Base-by-base conservation (phyloP, 2,888 invertebrate genomes). In the Hypselothyrea guttata region DNA sequence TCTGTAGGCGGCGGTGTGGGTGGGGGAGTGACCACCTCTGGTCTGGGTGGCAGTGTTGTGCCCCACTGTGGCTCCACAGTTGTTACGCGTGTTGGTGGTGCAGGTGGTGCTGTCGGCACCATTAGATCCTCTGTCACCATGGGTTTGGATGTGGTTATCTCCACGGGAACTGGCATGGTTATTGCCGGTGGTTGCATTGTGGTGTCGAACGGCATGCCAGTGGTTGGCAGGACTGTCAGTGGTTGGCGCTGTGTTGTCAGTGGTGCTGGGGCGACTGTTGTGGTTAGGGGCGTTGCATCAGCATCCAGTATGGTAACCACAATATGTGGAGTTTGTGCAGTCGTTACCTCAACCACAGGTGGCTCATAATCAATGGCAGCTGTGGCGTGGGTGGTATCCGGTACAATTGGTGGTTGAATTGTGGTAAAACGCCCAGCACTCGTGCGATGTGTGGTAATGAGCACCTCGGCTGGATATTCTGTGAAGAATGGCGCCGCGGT, bases 401-500 rank as follows among this genome's bases (percentile, higher is more conserved):
- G 65, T n/a, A 44, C 35, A 0, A 30, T 3, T 0, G 68, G 68
- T 28, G 55, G 86, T 7, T 82, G 84, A 33, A 85, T 71, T 4
- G 88, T 87, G 12, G 87, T 84, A 45, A 86, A 82, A 27, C 86
- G 68, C 0, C 84, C 86, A 0, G 74, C 74, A 7, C 78, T 75
- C 1, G 86, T 71, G 38, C 86, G 73, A 47, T 88, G 88, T 2
- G 89, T 88, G 13, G 89, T 87, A 12, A 88, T 84, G 28, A 78
- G 72, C 2, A 89, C 86, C 40, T 89, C 89, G 0, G 74, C 73
- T 1, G 90, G 90, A 31, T 87, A 88, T 59, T 90, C 90, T 1
- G 90, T 90, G 49, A 90, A 89, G 84, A 90, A 90, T 2, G 90
- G 90, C 4, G 87, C 86, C 18, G 87, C 86, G 18, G 90, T 89